Evolutionary conservation across 2,113 vertebrate genomes (phyloP).

Genomic region (Vimba vimba): DNA sequence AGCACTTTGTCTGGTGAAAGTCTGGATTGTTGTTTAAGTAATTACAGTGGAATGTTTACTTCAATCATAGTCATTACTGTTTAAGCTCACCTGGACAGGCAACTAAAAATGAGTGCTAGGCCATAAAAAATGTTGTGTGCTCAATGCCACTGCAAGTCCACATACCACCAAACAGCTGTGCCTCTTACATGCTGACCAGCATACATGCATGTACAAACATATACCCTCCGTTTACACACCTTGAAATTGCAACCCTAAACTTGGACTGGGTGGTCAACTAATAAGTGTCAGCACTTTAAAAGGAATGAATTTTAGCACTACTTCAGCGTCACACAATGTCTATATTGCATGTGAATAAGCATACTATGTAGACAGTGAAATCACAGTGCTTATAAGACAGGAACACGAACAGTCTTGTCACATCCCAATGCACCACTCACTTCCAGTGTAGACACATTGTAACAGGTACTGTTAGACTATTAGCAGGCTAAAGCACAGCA

Average conservation of each 20-base stretch:
- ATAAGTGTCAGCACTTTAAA: neutral
- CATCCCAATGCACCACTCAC: neutral
- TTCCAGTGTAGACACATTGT: neutral
- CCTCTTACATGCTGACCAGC: constrained; percentile 37
- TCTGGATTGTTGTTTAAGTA: constrained; percentile 49
- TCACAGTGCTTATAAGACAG: too few relatives aligned
- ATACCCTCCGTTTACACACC: constrained; percentile 25
- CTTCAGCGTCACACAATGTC: neutral
- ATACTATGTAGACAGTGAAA: neutral
- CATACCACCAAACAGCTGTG: constrained; percentile 51
- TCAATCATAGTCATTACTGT: constrained; percentile 56
- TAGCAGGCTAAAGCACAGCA: constrained; percentile 6
- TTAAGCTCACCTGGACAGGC: constrained; percentile 56
- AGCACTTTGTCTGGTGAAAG: constrained; percentile 61
- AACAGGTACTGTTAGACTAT: neutral
- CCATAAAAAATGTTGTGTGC: constrained; percentile 10
- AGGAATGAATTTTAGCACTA: neutral
- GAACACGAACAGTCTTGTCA: neutral
- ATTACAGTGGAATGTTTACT: constrained; percentile 55
- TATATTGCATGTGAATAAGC: neutral
- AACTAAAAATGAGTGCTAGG: constrained; percentile 28
- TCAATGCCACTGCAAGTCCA: constrained; percentile 28
- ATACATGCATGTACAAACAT: constrained; percentile 54
- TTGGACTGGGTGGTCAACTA: neutral
- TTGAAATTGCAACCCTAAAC: neutral